These are phyloP conservation scores for Falcaria lacertinaria DNA, from an alignment of 2,888 invertebrate genomes.

Conservation along the genomic window DNA sequence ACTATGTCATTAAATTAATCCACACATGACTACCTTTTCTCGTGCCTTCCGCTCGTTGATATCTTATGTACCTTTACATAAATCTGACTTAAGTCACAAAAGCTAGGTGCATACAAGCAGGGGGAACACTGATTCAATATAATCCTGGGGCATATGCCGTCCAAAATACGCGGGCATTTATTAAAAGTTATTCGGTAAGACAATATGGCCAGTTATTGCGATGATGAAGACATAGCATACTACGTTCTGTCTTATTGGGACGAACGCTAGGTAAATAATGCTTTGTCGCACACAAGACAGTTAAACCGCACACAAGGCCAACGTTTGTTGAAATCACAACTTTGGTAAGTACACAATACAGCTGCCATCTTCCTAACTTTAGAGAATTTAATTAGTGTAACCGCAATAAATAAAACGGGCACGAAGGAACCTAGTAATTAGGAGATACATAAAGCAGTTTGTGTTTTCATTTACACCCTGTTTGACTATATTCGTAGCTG, in stretches of 20 bases:
- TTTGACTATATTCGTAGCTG: conserved; percentile 27
- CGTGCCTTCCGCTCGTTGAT: too few relatives aligned
- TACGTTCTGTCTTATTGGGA: conserved; percentile 19
- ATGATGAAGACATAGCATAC: conserved; percentile 21
- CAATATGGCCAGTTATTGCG: conserved; percentile 32
- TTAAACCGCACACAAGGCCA: too few relatives aligned
- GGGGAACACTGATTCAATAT: conserved; percentile 61
- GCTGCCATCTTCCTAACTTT: neutral
- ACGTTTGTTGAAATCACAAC: neutral
- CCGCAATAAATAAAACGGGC: conserved; percentile 3
- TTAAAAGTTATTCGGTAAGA: conserved; percentile 61
- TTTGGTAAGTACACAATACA: neutral
- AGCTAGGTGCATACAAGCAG: conserved; percentile 21
- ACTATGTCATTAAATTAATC: too few relatives aligned
- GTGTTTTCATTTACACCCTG: conserved; percentile 36
- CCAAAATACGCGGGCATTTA: conserved; percentile 52
- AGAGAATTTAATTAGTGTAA: neutral
- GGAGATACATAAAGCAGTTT: conserved; percentile 28
- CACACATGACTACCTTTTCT: too few relatives aligned
- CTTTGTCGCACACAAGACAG: too few relatives aligned
- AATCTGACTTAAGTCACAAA: conserved; percentile 12
- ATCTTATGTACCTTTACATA: conserved; percentile 13
- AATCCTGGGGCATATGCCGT: conserved; percentile 64
- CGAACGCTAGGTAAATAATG: too few relatives aligned
- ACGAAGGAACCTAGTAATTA: conserved; percentile 28